Evolutionary conservation across 30 jellyfish, hydroid and myxozoan genomes (phyloP).

Genomic region (Aurelia aurita): DNA sequence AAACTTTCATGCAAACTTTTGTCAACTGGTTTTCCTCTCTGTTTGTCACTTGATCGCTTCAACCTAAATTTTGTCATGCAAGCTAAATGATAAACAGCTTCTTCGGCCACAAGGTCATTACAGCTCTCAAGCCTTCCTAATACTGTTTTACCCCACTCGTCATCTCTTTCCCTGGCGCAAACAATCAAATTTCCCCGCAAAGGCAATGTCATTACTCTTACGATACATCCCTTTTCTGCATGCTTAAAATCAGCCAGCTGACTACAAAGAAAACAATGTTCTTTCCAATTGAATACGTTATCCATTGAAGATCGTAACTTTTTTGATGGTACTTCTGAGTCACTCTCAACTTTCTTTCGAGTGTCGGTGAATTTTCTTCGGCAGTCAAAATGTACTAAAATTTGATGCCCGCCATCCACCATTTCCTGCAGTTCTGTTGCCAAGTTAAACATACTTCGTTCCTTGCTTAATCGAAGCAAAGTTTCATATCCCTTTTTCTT

Average conservation of each 20-base stretch:
- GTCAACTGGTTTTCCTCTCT: slow-evolving; percentile 56
- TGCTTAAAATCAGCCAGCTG: slow-evolving; percentile 14
- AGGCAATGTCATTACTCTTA: background rate
- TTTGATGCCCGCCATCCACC: no score
- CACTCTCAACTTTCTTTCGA: no score
- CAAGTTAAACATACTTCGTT: slow-evolving; percentile 18
- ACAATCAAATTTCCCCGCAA: slow-evolving; percentile 3
- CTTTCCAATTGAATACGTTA: slow-evolving; percentile 12
- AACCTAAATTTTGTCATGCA: slow-evolving; percentile 53
- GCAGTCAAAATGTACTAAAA: no score
- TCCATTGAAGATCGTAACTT: slow-evolving; percentile 6
- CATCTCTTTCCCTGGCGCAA: slow-evolving; percentile 49
- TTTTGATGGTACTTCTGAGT: background rate
- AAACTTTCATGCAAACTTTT: slow-evolving; percentile 19
- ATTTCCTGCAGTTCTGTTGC: slow-evolving; percentile 10
- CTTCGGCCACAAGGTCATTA: slow-evolving; percentile 69
- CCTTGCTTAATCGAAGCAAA: slow-evolving; percentile 24
- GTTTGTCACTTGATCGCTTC: background rate
- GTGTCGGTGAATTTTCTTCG: no score
- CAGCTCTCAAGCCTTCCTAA: slow-evolving; percentile 9
- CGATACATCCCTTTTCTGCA: background rate
- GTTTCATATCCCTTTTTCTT: slow-evolving; percentile 30
- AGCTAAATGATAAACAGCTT: slow-evolving; percentile 54
- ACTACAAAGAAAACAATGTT: slow-evolving; percentile 4
- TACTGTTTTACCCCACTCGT: slow-evolving; percentile 63